Evolutionary conservation across 2,888 invertebrate species (phyloP), one percentile per base, ranked within the genome.

Genomic region (Morpho deidamia): DNA sequence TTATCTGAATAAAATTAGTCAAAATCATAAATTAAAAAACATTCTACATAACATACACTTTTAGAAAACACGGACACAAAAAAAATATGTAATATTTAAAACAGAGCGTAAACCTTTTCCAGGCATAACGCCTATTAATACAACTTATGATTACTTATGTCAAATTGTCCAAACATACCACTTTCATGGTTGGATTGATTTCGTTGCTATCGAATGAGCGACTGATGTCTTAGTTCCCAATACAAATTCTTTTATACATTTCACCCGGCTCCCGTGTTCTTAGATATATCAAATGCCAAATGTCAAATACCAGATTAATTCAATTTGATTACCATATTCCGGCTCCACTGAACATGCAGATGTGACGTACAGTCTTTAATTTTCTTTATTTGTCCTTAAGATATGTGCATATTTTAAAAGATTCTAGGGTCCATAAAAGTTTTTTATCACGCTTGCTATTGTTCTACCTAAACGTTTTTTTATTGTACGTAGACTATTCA

Each of bases 191-290:
- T 80, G 68, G 67, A 73, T 72, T 72, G 70, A 62, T 73, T 73
- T 67, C 69, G 71, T 69, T 65, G 78, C 69, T 72, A 69, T 61
- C 78, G 74, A 74, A 75, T 74, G 76, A 74, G 76, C 81, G 75
- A 85, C 83, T 88, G 86, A 83, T 86, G 75, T 67, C 61, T 61
- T 63, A 68, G 59, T 66, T 65, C 54, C 69, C 62, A 69, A 64
- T 64, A 66, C 77, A 67, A 72, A 78, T 71, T 82, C 84, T 87
- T 87, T 80, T 87, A 88, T 87, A 87, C 81, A 81, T 80, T 81
- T 81, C 79, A 75, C 72, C 65, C 65, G 62, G 70, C 72, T 69
- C 64, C 62, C 60, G 68, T 71, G 66, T 68, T 72, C 76, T 83
- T 82, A 74, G 77, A 76, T 81, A 1, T 5, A 23, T 23, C 23